These are phyloP conservation scores for Petrocephalus sullivani DNA, from an alignment of 2,797 vertebrate species.

Conservation along the genomic window DNA sequence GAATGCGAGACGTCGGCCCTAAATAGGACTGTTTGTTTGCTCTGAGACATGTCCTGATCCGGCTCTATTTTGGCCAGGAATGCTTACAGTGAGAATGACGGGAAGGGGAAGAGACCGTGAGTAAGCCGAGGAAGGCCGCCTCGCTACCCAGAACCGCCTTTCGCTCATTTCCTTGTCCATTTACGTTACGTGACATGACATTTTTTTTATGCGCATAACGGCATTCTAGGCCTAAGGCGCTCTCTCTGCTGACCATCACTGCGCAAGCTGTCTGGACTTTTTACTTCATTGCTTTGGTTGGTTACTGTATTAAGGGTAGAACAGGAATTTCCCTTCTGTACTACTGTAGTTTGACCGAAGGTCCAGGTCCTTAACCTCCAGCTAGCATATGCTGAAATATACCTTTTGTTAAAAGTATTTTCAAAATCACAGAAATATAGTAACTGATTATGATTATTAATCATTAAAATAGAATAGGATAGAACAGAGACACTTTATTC, in stretches of 20 bases:
- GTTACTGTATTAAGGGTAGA: neutral
- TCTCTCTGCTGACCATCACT: neutral
- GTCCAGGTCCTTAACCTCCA: neutral
- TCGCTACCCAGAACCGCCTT: conserved; percentile 42
- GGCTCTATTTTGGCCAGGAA: conserved; percentile 44
- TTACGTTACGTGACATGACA: too few relatives aligned
- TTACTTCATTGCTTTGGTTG: neutral
- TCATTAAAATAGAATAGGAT: neutral
- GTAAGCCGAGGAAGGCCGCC: conserved; percentile 46
- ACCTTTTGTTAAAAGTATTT: neutral
- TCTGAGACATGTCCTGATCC: conserved; percentile 25
- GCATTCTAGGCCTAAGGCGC: neutral
- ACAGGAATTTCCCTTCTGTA: neutral
- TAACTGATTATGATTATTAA: neutral
- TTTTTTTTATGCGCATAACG: neutral
- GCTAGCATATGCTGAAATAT: neutral
- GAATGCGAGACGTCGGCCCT: conserved; percentile 57
- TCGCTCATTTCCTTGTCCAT: neutral
- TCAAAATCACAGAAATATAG: neutral
- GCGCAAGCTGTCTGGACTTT: neutral
- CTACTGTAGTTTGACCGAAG: neutral
- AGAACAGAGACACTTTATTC: neutral
- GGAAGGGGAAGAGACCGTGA: conserved; percentile 60
- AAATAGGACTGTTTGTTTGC: conserved; percentile 57
- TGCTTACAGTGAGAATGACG: conserved; percentile 52